Evolutionary conservation across 2,888 invertebrate species (phyloP).

Genomic region (Lithophane socia): DNA sequence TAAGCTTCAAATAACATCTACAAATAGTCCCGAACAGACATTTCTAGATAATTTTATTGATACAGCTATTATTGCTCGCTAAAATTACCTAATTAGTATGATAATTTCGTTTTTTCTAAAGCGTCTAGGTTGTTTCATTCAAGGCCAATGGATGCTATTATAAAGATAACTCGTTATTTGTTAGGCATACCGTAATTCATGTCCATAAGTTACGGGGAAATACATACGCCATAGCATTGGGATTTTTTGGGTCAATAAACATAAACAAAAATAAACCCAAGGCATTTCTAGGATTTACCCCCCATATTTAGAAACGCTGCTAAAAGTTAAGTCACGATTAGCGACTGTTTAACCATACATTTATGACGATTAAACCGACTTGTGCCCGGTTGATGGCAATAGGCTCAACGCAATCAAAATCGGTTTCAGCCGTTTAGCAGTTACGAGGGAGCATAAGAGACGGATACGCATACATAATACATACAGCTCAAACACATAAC

Average conservation of each 20-base stretch:
- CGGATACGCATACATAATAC: too few relatives aligned
- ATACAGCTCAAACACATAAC: too few relatives aligned
- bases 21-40: not conserved
- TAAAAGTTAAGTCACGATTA: not conserved
- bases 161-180: not conserved
- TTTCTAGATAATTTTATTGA: slow-evolving; percentile 2
- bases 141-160: slow-evolving; percentile 28
- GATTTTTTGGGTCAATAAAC: too few relatives aligned
- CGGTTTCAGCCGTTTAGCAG: too few relatives aligned
- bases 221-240: not conserved
- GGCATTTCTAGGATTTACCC: too few relatives aligned
- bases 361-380: not conserved
- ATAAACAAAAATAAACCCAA: too few relatives aligned
- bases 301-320: not conserved
- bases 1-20: not conserved
- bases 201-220: slow-evolving; percentile 4
- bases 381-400: too few relatives aligned
- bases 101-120: slow-evolving; percentile 36
- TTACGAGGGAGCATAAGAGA: too few relatives aligned
- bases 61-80: not conserved
- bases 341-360: too few relatives aligned
- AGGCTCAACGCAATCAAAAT: too few relatives aligned
- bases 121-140: not conserved
- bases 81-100: slow-evolving; percentile 25
- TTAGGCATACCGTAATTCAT: slow-evolving; percentile 5